Conservation (phyloP, 2,797 vertebrate species). For the Poecilia wingei region DNA sequence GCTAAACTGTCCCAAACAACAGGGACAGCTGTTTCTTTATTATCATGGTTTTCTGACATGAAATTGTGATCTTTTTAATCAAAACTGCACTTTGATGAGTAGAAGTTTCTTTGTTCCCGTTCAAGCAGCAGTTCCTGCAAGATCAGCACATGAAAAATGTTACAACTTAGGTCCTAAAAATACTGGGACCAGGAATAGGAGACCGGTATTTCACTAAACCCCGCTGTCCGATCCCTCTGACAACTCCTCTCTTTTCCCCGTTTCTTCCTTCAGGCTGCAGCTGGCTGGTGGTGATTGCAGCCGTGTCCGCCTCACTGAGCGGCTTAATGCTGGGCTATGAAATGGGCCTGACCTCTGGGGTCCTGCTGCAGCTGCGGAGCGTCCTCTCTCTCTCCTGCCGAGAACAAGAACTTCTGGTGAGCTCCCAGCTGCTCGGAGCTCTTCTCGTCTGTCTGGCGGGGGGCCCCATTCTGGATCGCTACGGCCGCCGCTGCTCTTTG, state of each 20-base stretch:
- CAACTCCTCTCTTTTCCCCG: constrained; percentile 11
- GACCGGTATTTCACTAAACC: neutral
- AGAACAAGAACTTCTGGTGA: constrained; percentile 91
- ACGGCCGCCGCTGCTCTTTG: constrained; percentile 88
- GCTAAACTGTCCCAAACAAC: neutral
- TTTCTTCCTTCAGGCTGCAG: constrained; percentile 82
- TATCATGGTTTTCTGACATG: neutral
- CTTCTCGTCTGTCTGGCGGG: constrained; percentile 88
- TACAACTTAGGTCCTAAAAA: neutral
- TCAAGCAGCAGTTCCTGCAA: neutral
- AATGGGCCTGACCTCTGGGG: constrained; percentile 92
- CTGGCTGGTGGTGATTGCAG: constrained; percentile 85
- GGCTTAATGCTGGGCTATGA: constrained; percentile 96
- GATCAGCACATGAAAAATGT: neutral
- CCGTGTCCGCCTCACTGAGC: constrained; percentile 87
- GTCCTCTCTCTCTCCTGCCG: constrained; percentile 86
- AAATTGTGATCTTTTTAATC: neutral
- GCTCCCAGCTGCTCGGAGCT: constrained; percentile 90
- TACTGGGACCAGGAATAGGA: neutral
- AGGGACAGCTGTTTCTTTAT: neutral
- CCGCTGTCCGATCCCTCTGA: neutral
- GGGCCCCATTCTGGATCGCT: constrained; percentile 89
- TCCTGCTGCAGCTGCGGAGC: constrained; percentile 89
- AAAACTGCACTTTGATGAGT: neutral
- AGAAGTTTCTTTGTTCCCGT: neutral